phyloP scores from a whole-genome alignment of 2,113 vertebrate genomes.

The Alces alces region DNA sequence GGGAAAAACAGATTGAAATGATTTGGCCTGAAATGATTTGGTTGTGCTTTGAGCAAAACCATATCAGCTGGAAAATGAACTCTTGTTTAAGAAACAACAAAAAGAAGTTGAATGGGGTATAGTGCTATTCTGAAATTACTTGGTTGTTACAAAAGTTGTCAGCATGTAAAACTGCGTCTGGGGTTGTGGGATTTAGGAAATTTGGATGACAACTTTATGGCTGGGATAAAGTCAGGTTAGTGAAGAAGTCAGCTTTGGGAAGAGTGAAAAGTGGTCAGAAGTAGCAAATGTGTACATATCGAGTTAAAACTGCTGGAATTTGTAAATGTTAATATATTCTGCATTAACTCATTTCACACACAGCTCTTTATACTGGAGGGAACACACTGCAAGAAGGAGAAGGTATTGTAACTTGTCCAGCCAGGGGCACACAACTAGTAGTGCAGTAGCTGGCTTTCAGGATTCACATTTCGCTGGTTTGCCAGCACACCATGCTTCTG shows the following conservation, averaged over 20 bases:
- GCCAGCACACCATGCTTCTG: neutral
- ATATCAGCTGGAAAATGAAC: neutral
- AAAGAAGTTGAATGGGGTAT: fast-evolving
- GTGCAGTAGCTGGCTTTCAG: neutral
- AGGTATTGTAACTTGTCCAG: neutral
- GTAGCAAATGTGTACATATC: neutral
- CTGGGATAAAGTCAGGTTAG: neutral
- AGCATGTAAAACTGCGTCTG: neutral
- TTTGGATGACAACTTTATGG: neutral
- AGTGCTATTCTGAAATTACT: neutral
- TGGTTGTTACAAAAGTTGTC: neutral
- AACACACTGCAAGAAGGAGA: neutral
- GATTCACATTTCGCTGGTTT: neutral
- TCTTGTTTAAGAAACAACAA: neutral
- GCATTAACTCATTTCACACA: neutral
- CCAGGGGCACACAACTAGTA: neutral
- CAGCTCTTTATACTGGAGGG: neutral
- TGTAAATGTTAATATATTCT: neutral
- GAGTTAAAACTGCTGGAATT: neutral
- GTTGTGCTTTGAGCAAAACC: neutral
- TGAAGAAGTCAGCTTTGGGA: neutral
- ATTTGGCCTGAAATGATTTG: neutral
- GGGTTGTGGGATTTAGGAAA: neutral
- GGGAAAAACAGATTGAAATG: neutral
- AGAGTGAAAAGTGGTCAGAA: neutral